phyloP scores from a whole-genome alignment of 2,888 invertebrate genomes.

The Fissipunctia ypsillon region DNA sequence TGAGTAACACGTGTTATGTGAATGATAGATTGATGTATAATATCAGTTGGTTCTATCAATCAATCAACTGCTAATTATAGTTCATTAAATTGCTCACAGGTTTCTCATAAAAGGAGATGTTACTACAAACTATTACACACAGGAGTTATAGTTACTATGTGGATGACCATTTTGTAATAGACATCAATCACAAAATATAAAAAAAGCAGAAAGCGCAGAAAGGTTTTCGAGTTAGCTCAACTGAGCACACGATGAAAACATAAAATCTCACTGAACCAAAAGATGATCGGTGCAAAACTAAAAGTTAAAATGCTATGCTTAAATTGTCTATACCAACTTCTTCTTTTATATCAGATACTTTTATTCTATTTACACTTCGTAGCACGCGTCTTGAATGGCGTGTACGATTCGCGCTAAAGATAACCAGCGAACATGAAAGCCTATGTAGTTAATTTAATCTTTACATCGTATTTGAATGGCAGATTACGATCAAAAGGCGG shows the following conservation, averaged over 20 bases:
- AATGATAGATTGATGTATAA: constrained; percentile 29
- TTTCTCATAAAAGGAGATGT: constrained; percentile 16
- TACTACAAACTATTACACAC: too few relatives aligned
- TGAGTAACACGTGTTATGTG: constrained; percentile 34
- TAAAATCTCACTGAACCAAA: not conserved
- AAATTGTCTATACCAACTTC: not conserved
- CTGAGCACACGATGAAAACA: not conserved
- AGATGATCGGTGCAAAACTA: not conserved
- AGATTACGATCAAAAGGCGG: constrained; percentile 32
- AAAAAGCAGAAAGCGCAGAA: too few relatives aligned
- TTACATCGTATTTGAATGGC: constrained; percentile 44
- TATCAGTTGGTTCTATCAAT: constrained; percentile 33
- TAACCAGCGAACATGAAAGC: constrained; percentile 35
- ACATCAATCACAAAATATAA: not conserved
- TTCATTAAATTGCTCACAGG: not conserved
- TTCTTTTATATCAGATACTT: not conserved
- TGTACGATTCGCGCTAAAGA: constrained; percentile 26
- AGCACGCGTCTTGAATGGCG: constrained; percentile 34
- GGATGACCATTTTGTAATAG: constrained; percentile 6
- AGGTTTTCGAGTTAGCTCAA: not conserved
- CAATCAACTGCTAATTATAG: constrained; percentile 18
- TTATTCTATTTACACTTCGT: constrained; percentile 29
- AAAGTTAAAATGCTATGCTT: not conserved
- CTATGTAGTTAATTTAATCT: constrained; percentile 50
- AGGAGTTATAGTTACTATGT: too few relatives aligned